These are phyloP conservation scores for Crematogaster levior DNA, from an alignment of 2,888 invertebrate species.

Conservation along the genomic window DNA sequence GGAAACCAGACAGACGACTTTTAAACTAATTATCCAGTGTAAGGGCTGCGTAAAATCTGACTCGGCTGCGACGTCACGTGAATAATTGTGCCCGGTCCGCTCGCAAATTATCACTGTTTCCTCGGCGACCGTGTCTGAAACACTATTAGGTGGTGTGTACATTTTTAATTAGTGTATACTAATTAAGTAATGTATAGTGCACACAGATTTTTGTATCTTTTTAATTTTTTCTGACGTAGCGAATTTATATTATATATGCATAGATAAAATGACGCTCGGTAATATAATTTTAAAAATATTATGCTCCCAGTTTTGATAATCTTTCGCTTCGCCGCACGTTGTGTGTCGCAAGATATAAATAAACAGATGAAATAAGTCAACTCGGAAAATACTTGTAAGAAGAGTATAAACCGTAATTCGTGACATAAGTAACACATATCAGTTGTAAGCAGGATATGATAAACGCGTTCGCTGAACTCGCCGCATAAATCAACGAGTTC, in stretches of 20 bases:
- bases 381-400: background rate
- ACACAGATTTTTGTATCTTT: background rate
- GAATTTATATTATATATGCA: background rate
- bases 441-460: background rate
- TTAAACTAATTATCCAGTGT: slow-evolving; percentile 59
- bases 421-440: slow-evolving; percentile 2
- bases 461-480: slow-evolving; percentile 23
- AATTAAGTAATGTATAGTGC: background rate
- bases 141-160: background rate
- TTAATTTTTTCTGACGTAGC: background rate
- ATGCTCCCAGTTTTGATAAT: background rate
- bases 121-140: background rate
- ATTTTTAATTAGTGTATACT: background rate
- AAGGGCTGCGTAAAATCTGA: slow-evolving; percentile 49
- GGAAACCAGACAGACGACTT: slow-evolving; percentile 58
- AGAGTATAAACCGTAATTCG: background rate
- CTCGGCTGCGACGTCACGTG: slow-evolving; percentile 11
- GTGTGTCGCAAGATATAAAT: background rate
- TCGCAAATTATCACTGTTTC: background rate
- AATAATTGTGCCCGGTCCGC: background rate
- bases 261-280: background rate
- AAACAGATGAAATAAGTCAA: background rate
- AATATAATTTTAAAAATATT: background rate
- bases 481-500: slow-evolving; percentile 16
- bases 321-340: background rate